These are phyloP conservation scores for Diadophis punctatus DNA, from an alignment of 2,113 vertebrate genomes.

Conservation along the genomic window DNA sequence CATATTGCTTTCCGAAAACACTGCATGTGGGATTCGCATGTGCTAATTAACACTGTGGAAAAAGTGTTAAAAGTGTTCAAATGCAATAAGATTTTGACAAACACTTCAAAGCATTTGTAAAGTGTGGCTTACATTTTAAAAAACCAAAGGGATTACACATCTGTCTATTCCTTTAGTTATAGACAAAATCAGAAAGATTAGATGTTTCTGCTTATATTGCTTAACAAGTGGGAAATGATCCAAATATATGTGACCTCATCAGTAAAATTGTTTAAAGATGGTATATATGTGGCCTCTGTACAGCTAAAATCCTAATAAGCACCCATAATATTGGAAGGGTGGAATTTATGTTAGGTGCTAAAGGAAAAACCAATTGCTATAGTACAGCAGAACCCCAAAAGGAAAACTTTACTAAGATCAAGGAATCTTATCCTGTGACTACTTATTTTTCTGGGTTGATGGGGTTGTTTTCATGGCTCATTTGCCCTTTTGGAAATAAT, in stretches of 20 bases:
- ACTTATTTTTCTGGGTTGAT: neutral
- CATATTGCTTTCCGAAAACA: conserved; percentile 14
- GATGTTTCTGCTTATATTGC: neutral
- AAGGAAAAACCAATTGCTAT: neutral
- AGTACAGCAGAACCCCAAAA: neutral
- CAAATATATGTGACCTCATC: neutral
- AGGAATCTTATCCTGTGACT: neutral
- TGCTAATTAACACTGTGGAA: neutral
- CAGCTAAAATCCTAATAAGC: neutral
- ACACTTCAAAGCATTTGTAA: neutral
- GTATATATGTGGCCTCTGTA: neutral
- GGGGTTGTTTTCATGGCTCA: neutral
- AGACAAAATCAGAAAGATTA: neutral
- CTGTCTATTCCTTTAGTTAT: neutral
- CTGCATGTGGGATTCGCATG: neutral
- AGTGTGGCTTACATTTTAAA: neutral
- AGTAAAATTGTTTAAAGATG: neutral
- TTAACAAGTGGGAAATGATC: neutral
- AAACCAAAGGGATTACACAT: neutral
- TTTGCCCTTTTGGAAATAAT: neutral
- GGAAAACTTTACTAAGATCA: neutral
- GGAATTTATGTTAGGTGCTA: neutral
- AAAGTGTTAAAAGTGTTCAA: neutral
- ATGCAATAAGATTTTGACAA: conserved; percentile 2
- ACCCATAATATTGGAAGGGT: neutral